A percentile compares a stretch with the other conserved stretches of the same genome.
Evolutionary conservation across 1,140 invertebrate genomes (phyloP).

Genomic region (Drosophila kepulauana): DNA sequence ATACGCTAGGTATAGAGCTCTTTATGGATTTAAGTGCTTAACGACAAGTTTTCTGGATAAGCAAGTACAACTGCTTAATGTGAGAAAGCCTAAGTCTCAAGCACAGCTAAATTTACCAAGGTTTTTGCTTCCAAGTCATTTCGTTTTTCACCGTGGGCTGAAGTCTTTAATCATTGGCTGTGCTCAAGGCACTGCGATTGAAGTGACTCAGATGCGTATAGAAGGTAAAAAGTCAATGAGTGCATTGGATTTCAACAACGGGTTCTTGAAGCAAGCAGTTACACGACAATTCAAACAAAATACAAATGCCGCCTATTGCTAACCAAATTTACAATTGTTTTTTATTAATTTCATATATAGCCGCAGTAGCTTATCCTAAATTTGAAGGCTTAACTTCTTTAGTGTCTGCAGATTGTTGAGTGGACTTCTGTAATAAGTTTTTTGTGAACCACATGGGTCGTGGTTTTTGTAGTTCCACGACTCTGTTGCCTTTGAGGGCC

Average conservation of each 20-base stretch:
- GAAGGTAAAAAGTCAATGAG: conserved; percentile 87
- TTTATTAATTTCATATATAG: conserved; percentile 40
- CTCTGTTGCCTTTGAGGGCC: conserved; percentile 88
- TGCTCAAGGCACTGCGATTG: conserved; percentile 86
- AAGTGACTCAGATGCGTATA: conserved; percentile 87
- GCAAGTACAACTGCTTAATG: conserved; percentile 87
- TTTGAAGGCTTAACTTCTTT: conserved; percentile 90
- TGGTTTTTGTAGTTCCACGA: conserved; percentile 91
- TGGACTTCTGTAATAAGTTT: conserved; percentile 92
- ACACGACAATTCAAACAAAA: conserved; percentile 47
- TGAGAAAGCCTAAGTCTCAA: conserved; percentile 83
- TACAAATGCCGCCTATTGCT: conserved; percentile 57
- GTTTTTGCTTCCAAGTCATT: conserved; percentile 41
- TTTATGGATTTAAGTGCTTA: conserved; percentile 88
- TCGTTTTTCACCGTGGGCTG: conserved; percentile 54
- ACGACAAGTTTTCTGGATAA: conserved; percentile 87
- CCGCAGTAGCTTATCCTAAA: conserved; percentile 86
- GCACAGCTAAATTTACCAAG: neutral
- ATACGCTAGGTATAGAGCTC: conserved; percentile 89
- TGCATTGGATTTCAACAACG: conserved; percentile 89
- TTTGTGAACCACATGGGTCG: conserved; percentile 92
- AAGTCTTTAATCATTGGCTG: conserved; percentile 87
- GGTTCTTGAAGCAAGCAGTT: conserved; percentile 86
- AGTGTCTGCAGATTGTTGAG: conserved; percentile 87
- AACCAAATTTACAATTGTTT: conserved; percentile 21